Conservation (phyloP, 2,113 vertebrate species). For the Oreochromis spilurus region DNA sequence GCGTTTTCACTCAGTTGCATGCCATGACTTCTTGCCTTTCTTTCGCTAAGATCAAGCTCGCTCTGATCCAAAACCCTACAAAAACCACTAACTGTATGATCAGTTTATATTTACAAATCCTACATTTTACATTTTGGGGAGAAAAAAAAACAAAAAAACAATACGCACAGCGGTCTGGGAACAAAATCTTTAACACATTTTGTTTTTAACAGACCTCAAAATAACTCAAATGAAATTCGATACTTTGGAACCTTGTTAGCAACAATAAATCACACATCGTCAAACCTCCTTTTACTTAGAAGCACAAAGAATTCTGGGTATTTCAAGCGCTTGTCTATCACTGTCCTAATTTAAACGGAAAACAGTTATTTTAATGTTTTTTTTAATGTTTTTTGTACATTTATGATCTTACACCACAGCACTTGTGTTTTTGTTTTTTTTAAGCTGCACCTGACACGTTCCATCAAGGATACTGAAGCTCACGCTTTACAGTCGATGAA, state of each 20-base stretch:
- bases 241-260: not conserved
- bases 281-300: not conserved
- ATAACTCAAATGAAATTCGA: not conserved
- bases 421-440: not conserved
- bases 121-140: not conserved
- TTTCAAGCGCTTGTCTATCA: not conserved
- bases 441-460: not conserved
- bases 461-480: not conserved
- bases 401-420: not conserved
- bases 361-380: not conserved
- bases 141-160: not conserved
- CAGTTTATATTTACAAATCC: not conserved
- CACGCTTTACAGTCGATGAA: not conserved
- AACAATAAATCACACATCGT: not conserved
- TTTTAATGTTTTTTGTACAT: not conserved
- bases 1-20: not conserved
- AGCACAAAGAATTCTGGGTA: not conserved
- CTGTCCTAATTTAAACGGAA: not conserved
- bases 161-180: not conserved
- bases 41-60: not conserved
- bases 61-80: not conserved
- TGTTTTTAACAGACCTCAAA: not conserved
- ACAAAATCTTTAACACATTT: not conserved
- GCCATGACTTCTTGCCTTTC: not conserved
- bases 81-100: not conserved